phyloP scores from a whole-genome alignment of 2,888 invertebrate genomes.

The Drosophila mercatorum region DNA sequence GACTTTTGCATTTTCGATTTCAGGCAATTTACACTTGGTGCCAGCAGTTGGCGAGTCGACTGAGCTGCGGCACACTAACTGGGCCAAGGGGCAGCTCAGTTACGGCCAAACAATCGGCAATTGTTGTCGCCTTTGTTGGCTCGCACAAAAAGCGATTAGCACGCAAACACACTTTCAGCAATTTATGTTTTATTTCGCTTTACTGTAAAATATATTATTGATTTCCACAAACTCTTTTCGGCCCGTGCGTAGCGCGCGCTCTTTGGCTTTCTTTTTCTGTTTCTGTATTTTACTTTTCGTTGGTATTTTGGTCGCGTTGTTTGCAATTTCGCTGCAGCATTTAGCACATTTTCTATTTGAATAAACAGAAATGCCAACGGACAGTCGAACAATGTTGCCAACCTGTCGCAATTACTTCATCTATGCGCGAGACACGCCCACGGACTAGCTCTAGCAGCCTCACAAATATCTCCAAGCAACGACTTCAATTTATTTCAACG shows the following conservation, averaged over 20 bases:
- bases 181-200: conserved; percentile 37
- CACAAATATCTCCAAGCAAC: conserved; percentile 1
- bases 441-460: conserved; percentile 58
- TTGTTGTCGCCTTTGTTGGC: conserved; percentile 40
- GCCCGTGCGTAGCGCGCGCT: conserved; percentile 38
- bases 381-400: conserved; percentile 12
- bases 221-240: conserved; percentile 54
- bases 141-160: conserved; percentile 60
- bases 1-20: conserved; percentile 55
- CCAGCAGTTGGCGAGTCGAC: conserved; percentile 27
- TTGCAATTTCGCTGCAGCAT: conserved; percentile 70
- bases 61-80: conserved; percentile 34
- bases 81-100: conserved; percentile 43
- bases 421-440: conserved; percentile 54
- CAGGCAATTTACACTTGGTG: conserved; percentile 46
- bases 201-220: conserved; percentile 29
- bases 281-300: conserved; percentile 7
- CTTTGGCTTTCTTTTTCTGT: conserved; percentile 55
- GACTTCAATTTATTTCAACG: conserved; percentile 22
- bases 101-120: conserved; percentile 44
- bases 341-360: conserved; percentile 76
- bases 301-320: conserved; percentile 26
- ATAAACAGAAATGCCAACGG: conserved; percentile 8
- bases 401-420: conserved; percentile 67
- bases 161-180: conserved; percentile 71